phyloP scores from a whole-genome alignment of 2,113 vertebrate species.

The Meriones unguiculatus region DNA sequence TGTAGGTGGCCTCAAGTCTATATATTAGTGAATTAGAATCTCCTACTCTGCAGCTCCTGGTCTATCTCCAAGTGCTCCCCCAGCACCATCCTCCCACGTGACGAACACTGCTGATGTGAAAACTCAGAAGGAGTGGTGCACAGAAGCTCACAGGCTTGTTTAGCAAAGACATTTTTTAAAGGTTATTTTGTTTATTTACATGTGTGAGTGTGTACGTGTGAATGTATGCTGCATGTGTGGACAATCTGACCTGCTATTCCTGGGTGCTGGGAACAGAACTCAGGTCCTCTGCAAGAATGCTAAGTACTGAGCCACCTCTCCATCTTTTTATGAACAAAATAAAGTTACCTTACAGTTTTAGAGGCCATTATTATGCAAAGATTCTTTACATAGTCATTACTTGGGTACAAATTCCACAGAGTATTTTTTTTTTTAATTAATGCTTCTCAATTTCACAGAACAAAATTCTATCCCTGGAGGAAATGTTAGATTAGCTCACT shows the following conservation, averaged over 20 bases:
- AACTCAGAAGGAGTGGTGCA: background rate
- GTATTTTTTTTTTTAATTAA: background rate
- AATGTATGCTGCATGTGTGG: background rate
- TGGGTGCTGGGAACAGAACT: background rate
- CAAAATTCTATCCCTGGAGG: background rate
- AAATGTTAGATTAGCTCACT: background rate
- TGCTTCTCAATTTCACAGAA: background rate
- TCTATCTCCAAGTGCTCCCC: background rate
- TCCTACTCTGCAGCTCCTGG: background rate
- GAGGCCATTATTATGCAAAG: background rate
- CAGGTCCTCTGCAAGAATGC: background rate
- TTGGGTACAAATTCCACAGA: constrained; percentile 24
- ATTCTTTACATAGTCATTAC: background rate
- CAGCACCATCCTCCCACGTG: background rate
- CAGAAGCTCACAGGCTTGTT: background rate
- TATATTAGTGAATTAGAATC: too few species aligned
- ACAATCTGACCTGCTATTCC: background rate
- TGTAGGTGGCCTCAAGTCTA: too few species aligned
- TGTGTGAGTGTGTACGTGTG: background rate
- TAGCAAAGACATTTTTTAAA: background rate
- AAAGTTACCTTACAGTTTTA: background rate
- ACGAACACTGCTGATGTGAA: background rate
- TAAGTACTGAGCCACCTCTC: background rate
- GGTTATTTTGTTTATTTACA: background rate
- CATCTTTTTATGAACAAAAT: background rate